Percentiles rank a stretch among this genome's conserved stretches.
Evolutionary conservation across 1,140 invertebrate species (phyloP).

Genomic region (Bombus cullumanus): DNA sequence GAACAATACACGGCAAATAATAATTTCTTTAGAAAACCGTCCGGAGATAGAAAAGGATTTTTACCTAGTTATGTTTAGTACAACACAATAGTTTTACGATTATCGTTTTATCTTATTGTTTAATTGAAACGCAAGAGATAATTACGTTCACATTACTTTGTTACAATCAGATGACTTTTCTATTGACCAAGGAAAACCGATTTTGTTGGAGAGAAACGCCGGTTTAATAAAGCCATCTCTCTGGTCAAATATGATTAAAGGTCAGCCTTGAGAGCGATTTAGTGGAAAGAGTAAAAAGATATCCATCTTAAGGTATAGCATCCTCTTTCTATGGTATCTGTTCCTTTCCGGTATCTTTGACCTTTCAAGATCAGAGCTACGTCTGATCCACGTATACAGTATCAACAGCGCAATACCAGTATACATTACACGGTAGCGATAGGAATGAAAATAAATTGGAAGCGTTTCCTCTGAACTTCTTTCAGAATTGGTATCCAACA

Average conservation of each 20-base stretch:
- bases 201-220: conserved; percentile 16
- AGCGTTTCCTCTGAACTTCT: conserved; percentile 27
- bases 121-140: neutral
- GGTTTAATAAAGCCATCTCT: conserved; percentile 29
- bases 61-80: too few relatives aligned
- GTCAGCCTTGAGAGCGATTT: conserved; percentile 33
- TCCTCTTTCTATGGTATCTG: conserved; percentile 27
- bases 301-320: conserved; percentile 33
- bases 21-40: too few relatives aligned
- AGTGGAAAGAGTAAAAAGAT: conserved; percentile 48
- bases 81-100: neutral
- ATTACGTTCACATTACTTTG: neutral
- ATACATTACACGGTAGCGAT: conserved; percentile 42
- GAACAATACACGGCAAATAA: too few relatives aligned
- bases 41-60: too few relatives aligned
- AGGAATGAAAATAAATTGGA: conserved; percentile 54
- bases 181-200: neutral
- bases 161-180: neutral
- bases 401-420: conserved; percentile 30
- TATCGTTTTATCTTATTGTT: neutral
- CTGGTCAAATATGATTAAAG: conserved; percentile 63
- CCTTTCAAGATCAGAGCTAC: conserved; percentile 46
- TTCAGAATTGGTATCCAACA: conserved; percentile 14
- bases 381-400: neutral
- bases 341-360: conserved; percentile 51